Base-by-base conservation (phyloP, 2,113 vertebrate genomes). In the Peromyscus polionotus region DNA sequence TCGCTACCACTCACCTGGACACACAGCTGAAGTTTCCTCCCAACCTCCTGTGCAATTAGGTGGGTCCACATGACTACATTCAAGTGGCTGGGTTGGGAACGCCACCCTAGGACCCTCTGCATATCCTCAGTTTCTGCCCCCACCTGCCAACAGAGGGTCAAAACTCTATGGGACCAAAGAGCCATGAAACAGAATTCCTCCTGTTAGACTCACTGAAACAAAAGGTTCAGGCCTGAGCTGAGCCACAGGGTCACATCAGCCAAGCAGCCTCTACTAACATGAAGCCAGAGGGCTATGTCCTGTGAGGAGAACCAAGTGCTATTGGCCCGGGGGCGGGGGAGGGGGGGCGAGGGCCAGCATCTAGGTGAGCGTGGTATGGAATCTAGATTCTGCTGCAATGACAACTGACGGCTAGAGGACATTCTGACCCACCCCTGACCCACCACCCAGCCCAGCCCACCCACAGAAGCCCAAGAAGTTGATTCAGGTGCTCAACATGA, bases 401-500 rank as follows among this genome's bases (percentile, higher is more conserved):
- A 48, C n/a, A 67, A 39, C 54, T 84, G 54, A 70, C 61, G 61
- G 36, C 76, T 76, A 65, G 45, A 90, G 75, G 92, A 42, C 10
- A 0, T 59, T 87, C 76, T 91, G 45, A 48, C 45, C 45, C 45
- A 48, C 45, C 45, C 45, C 45, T 48, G 63, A 24, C 67, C 59
- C n/a, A 79, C 85, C 42, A 42, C 61, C 70, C 65, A 72, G 39
- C 28, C 80, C 22, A 5, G 70, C 68, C 94, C 70, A 95, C 63
- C 70, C 87, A 88, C 70, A 61, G 83, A 63, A 67, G 13, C 36
- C 76, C 42, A 79, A 80, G 57, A 90, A 42, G 48, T 88, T 95
- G 76, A 96, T 93, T 93, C 93, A 88, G 76, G 39, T 88, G 75
- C 39, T 73, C 75, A 88, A 33, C 12, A 17, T 24, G 39, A 93